Base-by-base conservation (phyloP, 2,888 invertebrate species). In the Philhelius pedissequus region DNA sequence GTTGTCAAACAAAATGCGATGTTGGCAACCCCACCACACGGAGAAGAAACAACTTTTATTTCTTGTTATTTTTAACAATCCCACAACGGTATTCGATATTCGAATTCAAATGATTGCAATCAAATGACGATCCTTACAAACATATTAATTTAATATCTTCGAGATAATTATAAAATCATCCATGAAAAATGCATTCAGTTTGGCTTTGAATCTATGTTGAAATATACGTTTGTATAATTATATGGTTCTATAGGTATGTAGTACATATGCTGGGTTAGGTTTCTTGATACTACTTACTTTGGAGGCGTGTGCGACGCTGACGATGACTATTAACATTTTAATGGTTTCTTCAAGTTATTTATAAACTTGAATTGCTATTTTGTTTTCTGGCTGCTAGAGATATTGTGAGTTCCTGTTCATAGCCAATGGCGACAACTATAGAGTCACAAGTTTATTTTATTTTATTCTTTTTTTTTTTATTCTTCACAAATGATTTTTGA, bases 271-370 rank as follows among this genome's bases (percentile, higher is more conserved):
- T 40, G n/a, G 27, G 27, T 50, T 9, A 22, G 27, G 11, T 40
- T 27, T 54, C 11, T 66, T n/a, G n/a, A 30, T 43, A 52, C 0
- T 52, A 52, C 30, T 52, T 45, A 60, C 60, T 73, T 79, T 56
- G 66, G 70, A 58, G 70, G 69, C 62, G 60, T 58, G 62, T 50
- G 50, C 62, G 48, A 38, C 22, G 38, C 35, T 77, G 62, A 38
- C 74, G 78, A 83, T 77, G 68, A 52, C 74, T 74, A 83, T 78
- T 60, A 79, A 70, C 70, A 70, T 75, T 84, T 84, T 79, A 84
- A 79, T 84, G 74, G 74, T 70, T 79, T 79, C 73, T 75, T 70
- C 30, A 5, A 15, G 50, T 64, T 84, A 84, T 79, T 79, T 75
- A 48, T 84, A 79, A 38, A 66, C 58, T 27, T 30, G 79, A 52